phyloP scores from a whole-genome alignment of 2,797 vertebrate genomes.

The Hoplostethus mediterraneus region DNA sequence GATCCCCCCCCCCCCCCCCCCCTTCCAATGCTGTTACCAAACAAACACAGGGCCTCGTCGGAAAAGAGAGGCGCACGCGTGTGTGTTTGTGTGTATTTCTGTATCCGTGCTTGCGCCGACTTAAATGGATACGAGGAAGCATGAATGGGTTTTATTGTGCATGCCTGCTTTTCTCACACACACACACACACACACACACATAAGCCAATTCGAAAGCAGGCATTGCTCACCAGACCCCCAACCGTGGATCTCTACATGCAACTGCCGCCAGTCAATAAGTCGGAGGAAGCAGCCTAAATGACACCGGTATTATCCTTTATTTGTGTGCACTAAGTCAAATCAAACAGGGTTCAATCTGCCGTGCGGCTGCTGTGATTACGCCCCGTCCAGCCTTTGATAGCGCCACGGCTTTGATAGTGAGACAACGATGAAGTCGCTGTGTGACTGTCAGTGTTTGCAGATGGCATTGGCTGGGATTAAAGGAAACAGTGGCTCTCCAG shows the following conservation, averaged over 20 bases:
- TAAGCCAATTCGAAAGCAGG: constrained; percentile 57
- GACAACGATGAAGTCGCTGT: constrained; percentile 72
- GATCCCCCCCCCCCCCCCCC: constrained; percentile 66
- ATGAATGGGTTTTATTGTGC: constrained; percentile 70
- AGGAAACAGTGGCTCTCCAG: constrained; percentile 81
- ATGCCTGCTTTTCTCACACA: constrained; percentile 51
- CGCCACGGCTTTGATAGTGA: constrained; percentile 78
- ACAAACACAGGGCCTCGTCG: constrained; percentile 79
- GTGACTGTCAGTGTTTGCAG: constrained; percentile 75
- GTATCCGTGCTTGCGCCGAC: constrained; percentile 49
- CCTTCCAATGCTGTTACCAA: constrained; percentile 91
- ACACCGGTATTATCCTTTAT: constrained; percentile 82
- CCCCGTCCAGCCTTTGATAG: constrained; percentile 79
- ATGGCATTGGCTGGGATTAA: constrained; percentile 83
- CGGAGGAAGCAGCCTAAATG: constrained; percentile 79
- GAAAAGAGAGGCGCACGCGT: constrained; percentile 63
- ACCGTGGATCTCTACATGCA: constrained; percentile 72
- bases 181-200: constrained; percentile 51
- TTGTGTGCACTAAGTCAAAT: constrained; percentile 81
- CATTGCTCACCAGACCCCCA: constrained; percentile 67
- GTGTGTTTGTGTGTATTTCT: constrained; percentile 32
- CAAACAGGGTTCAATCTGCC: constrained; percentile 78
- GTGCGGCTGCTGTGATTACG: constrained; percentile 75
- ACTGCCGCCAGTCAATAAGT: constrained; percentile 75
- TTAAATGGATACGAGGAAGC: constrained; percentile 60